phyloP scores from a whole-genome alignment of 2,888 invertebrate species.

The Caenorhabditis drosophilae region DNA sequence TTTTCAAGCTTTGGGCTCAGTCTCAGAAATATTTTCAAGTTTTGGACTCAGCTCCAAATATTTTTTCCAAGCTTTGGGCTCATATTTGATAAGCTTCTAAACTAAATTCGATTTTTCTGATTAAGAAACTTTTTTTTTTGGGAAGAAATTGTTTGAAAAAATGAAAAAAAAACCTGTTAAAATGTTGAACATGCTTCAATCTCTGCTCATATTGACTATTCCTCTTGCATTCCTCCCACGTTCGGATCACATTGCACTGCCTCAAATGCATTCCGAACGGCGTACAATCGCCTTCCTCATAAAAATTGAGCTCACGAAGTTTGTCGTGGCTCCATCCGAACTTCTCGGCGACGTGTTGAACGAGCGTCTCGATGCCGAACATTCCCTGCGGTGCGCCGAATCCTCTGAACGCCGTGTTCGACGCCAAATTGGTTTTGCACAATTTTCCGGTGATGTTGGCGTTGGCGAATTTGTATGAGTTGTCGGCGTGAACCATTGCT shows the following conservation, averaged over 20 bases:
- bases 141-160: too few relatives aligned
- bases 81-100: too few relatives aligned
- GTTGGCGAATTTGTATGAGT: slow-evolving; percentile 81
- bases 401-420: slow-evolving; percentile 84
- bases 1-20: too few relatives aligned
- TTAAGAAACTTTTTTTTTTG: too few relatives aligned
- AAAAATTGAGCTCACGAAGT: slow-evolving; percentile 78
- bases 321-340: slow-evolving; percentile 54
- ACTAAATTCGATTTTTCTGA: too few relatives aligned
- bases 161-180: slow-evolving; percentile 70
- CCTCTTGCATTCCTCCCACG: slow-evolving; percentile 69
- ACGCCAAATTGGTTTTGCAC: slow-evolving; percentile 87
- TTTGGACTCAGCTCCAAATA: too few relatives aligned
- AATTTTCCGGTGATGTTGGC: slow-evolving; percentile 76
- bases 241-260: slow-evolving; percentile 75
- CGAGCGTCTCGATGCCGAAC: slow-evolving; percentile 82
- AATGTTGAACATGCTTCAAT: slow-evolving; percentile 62
- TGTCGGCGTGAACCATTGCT: slow-evolving; percentile 83
- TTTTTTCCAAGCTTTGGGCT: too few relatives aligned
- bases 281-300: slow-evolving; percentile 80
- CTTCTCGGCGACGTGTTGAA: slow-evolving; percentile 78
- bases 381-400: slow-evolving; percentile 91
- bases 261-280: slow-evolving; percentile 80
- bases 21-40: too few relatives aligned
- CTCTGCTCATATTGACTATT: slow-evolving; percentile 64